Conservation (phyloP, 2,888 invertebrate genomes). For the Hedychridium roseum region DNA sequence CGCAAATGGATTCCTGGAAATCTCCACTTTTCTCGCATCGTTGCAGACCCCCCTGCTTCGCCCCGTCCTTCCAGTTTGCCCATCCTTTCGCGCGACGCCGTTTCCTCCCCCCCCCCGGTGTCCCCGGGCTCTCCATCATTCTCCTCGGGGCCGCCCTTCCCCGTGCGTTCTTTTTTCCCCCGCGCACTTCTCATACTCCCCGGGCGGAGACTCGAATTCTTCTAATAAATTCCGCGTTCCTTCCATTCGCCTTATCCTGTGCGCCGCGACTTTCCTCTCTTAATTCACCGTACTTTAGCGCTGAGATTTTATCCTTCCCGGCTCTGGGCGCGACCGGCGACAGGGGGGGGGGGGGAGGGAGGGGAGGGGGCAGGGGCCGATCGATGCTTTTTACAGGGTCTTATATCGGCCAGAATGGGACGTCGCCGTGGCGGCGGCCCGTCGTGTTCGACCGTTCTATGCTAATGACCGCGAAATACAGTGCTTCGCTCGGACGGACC, state of each 20-base stretch:
- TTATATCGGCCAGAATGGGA: slow-evolving; percentile 6
- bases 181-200: background rate
- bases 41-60: too few relatives aligned
- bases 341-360: background rate
- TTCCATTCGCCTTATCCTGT: too few relatives aligned
- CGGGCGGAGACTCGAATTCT: background rate
- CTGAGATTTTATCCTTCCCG: too few relatives aligned
- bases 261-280: background rate
- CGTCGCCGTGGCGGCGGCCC: background rate
- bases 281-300: background rate
- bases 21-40: too few relatives aligned
- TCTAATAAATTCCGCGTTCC: background rate
- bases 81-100: background rate
- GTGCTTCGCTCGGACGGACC: slow-evolving; percentile 1
- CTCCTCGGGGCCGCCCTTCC: background rate
- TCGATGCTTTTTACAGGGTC: slow-evolving; percentile 33
- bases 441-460: slow-evolving; percentile 4
- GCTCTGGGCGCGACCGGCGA: background rate
- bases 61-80: slow-evolving; percentile 5
- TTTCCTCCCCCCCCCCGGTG: slow-evolving; percentile 1
- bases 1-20: slow-evolving; percentile 38
- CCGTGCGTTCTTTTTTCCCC: background rate
- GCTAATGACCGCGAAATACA: slow-evolving; percentile 14
- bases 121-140: background rate
- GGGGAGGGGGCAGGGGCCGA: slow-evolving; percentile 13